These are phyloP conservation scores for Xanthorhoe designata DNA, from an alignment of 2,888 invertebrate genomes.

Conservation along the genomic window DNA sequence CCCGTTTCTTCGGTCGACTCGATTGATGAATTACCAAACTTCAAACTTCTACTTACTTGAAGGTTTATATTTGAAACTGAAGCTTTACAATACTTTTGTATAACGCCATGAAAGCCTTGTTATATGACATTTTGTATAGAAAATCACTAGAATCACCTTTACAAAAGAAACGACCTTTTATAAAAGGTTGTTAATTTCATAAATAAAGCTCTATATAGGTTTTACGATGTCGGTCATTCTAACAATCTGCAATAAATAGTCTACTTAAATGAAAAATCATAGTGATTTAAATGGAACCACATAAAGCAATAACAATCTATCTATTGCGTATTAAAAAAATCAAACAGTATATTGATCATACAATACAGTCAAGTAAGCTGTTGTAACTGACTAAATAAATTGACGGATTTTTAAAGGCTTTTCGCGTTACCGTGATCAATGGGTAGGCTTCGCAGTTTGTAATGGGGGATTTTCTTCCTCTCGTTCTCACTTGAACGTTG, in stretches of 20 bases:
- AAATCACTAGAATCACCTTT: not conserved
- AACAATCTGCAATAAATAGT: not conserved
- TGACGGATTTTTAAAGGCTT: constrained; percentile 81
- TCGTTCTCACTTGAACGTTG: constrained; percentile 50
- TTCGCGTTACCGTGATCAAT: constrained; percentile 81
- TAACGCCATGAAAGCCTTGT: not conserved
- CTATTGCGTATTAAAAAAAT: constrained; percentile 5
- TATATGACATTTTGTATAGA: not conserved
- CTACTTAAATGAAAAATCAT: not conserved
- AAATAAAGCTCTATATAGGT: no score
- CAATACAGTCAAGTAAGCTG: constrained; percentile 59
- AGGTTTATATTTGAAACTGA: constrained; percentile 1
- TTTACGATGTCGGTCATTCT: no score
- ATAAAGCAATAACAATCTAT: not conserved
- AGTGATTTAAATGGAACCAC: not conserved
- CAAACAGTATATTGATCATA: constrained; percentile 34
- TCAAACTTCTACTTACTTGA: constrained; percentile 9
- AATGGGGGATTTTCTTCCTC: constrained; percentile 69
- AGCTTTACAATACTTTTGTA: not conserved
- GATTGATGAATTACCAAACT: constrained; percentile 18
- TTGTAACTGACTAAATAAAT: constrained; percentile 76
- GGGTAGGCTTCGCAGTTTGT: constrained; percentile 76
- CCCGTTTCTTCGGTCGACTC: constrained; percentile 27
- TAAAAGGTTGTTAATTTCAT: not conserved
- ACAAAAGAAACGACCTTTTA: not conserved